Evolutionary conservation across 92 coral and sea anemone genomes (phyloP).

Genomic region (Desmophyllum pertusum): DNA sequence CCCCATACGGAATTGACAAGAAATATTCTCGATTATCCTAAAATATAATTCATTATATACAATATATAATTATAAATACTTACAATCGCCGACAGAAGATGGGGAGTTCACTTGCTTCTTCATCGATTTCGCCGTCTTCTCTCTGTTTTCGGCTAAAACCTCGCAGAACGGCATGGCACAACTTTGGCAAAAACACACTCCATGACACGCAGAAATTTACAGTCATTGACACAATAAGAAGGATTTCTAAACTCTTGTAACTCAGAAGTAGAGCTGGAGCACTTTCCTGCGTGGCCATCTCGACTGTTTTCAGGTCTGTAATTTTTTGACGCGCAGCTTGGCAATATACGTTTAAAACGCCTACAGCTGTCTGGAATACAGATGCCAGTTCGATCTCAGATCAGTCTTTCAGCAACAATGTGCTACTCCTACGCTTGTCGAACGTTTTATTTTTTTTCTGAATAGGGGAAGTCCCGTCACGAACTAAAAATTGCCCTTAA

Average conservation of each 20-base stretch:
- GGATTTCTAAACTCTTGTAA: constrained; percentile 55
- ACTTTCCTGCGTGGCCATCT: constrained; percentile 14
- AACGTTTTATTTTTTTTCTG: not conserved
- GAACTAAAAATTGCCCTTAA: not conserved
- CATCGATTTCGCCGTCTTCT: constrained; percentile 24
- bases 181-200: constrained; percentile 57
- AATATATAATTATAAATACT: constrained; percentile 44
- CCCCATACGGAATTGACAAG: not conserved
- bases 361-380: not conserved
- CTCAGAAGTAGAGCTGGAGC: constrained; percentile 24
- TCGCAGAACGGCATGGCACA: constrained; percentile 48
- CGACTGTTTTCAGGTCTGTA: not conserved
- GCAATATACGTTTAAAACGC: constrained; percentile 2
- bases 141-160: constrained; percentile 15
- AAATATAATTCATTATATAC: not conserved
- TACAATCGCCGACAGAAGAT: constrained; percentile 71
- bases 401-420: not conserved
- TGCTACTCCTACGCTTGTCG: not conserved
- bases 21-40: not conserved
- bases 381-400: not conserved
- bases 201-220: constrained; percentile 81
- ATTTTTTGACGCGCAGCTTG: not conserved
- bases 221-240: constrained; percentile 70
- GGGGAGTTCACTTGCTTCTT: constrained; percentile 36
- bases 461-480: not conserved